These are phyloP conservation scores for Sphaeramia orbicularis DNA, from an alignment of 2,797 vertebrate species.

Conservation along the genomic window DNA sequence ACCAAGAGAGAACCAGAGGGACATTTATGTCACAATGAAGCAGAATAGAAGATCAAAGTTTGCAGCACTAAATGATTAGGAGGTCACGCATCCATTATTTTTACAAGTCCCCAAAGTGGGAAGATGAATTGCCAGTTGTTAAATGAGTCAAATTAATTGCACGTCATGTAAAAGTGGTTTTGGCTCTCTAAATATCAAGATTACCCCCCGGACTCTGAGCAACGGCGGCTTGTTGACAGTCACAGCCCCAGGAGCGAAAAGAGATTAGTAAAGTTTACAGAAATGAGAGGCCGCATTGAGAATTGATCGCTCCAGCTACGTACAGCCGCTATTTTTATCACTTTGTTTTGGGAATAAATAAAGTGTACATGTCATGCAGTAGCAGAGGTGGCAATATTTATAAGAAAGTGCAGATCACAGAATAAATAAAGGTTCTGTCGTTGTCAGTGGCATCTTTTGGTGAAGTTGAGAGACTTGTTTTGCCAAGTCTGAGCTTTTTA, in stretches of 20 bases:
- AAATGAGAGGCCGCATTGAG: slow-evolving; percentile 21
- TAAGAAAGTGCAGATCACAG: too few relatives aligned
- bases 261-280: slow-evolving; percentile 39
- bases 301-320: slow-evolving; percentile 27
- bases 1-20: slow-evolving; percentile 29
- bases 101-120: slow-evolving; percentile 52
- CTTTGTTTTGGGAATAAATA: too few relatives aligned
- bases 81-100: slow-evolving; percentile 67
- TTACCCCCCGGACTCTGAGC: slow-evolving; percentile 43
- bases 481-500: too few relatives aligned
- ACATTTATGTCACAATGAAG: slow-evolving; percentile 58
- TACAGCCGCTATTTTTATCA: neutral
- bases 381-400: too few relatives aligned
- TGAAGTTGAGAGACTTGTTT: too few relatives aligned
- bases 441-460: too few relatives aligned
- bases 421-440: too few relatives aligned
- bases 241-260: slow-evolving; percentile 27
- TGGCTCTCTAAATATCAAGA: slow-evolving; percentile 49
- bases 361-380: too few relatives aligned
- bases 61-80: slow-evolving; percentile 49
- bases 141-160: slow-evolving; percentile 60
- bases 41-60: slow-evolving; percentile 38
- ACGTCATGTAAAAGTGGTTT: slow-evolving; percentile 35
- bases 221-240: slow-evolving; percentile 60
- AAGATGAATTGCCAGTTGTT: slow-evolving; percentile 55